phyloP scores from a whole-genome alignment of 1,140 invertebrate genomes.

The Amphibalanus amphitrite region DNA sequence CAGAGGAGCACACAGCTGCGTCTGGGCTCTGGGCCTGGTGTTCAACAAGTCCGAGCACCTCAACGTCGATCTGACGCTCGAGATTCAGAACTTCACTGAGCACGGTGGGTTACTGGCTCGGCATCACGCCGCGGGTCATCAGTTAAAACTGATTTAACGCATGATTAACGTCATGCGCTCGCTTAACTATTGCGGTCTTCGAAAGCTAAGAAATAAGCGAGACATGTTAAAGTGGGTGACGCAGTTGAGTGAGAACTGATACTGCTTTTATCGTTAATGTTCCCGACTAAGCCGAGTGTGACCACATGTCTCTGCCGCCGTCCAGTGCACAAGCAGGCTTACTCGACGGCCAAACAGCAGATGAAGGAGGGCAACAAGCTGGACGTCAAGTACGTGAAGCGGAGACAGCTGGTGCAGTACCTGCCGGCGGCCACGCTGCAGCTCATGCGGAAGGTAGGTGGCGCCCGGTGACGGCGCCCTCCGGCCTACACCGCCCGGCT shows the following conservation, averaged over 20 bases:
- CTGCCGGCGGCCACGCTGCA: constrained; percentile 12
- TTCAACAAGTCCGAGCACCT: constrained; percentile 71
- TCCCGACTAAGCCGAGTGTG: background rate
- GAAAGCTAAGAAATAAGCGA: no score
- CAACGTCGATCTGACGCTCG: constrained; percentile 82
- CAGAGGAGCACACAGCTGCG: constrained; percentile 38
- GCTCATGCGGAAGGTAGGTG: background rate
- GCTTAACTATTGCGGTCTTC: no score
- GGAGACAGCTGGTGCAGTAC: constrained; percentile 25
- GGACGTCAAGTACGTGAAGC: constrained; percentile 44
- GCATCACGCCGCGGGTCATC: no score
- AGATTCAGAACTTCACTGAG: constrained; percentile 56
- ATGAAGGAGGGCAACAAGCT: constrained; percentile 78
- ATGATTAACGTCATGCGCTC: background rate
- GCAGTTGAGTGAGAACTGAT: background rate
- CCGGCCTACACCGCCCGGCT: no score
- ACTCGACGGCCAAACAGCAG: constrained; percentile 46
- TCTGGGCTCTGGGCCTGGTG: constrained; percentile 94
- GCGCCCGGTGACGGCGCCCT: no score
- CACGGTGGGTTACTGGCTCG: background rate
- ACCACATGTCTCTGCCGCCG: constrained; percentile 16
- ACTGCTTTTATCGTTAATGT: background rate
- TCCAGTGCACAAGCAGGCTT: constrained; percentile 41
- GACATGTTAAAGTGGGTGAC: background rate
- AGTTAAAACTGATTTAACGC: background rate